Evolutionary conservation across 2,797 vertebrate genomes (phyloP), one percentile per base, ranked within the genome.

Genomic region (Enteromius viviparus): DNA sequence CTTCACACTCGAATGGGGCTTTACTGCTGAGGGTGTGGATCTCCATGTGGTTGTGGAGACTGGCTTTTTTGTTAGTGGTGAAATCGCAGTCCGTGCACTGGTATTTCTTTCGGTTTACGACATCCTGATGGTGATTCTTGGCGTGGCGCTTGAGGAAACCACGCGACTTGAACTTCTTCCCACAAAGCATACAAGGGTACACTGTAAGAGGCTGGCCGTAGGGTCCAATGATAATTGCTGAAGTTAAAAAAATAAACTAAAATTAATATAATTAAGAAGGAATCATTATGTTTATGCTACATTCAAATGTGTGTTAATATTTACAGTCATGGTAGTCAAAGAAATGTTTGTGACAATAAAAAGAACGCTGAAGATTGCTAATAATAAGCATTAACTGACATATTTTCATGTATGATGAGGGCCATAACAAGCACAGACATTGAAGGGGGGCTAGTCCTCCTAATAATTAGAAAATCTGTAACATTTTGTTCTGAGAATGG

Each of bases 21-120:
- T 96, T 96, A 91, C 92, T 95, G 89, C 93, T 95, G 85, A 96
- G 94, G 87, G 95, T 95, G 86, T 97, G 96, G 89, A 94, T 94
- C 92, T 97, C 96, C 89, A 97, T 94, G 91, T 97, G 96, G 91
- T 96, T 96, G 91, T 97, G 96, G 89, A 97, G 95, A 94, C 94
- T 96, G 88, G 92, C 91, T 91, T 97, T 97, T 91, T 97, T 97
- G 91, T 96, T 97, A 78, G 96, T 97, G 92, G 96, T 96, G 93
- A 96, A 97, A 88, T 97, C 96, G 86, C 96, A 97, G 94, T 97
- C 96, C 37, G 96, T 96, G 88, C 96, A 97, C 91, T 94, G 95
- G 91, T 97, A 97, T 88, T 96, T 96, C 92, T 96, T 96, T 12
- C 94, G 92, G 83, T 91, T 93, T 88, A 96, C 91, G 85, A 95